A percentile compares a stretch with the other conserved stretches of the same genome.
phyloP scores from a whole-genome alignment of 2,797 vertebrate species.

The Esox masquinongy region DNA sequence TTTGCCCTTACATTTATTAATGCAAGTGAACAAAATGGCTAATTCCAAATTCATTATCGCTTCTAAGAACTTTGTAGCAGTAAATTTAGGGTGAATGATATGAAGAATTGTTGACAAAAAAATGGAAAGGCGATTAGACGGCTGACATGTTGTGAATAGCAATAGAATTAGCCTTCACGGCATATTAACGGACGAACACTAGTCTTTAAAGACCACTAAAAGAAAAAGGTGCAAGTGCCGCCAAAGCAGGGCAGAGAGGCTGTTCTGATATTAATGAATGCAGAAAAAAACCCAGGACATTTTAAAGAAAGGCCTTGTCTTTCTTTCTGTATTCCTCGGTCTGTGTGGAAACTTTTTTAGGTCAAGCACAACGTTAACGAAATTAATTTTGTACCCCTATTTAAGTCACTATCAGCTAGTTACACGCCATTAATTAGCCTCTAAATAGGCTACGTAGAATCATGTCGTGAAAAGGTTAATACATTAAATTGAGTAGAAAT shows the following conservation, averaged over 20 bases:
- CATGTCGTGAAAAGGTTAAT: slow-evolving; percentile 12
- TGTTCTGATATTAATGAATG: slow-evolving; percentile 69
- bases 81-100: slow-evolving; percentile 79
- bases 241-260: slow-evolving; percentile 64
- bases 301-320: slow-evolving; percentile 63
- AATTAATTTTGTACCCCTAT: slow-evolving; percentile 81
- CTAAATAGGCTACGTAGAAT: slow-evolving; percentile 3
- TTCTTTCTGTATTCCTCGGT: slow-evolving; percentile 57
- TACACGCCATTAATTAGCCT: slow-evolving; percentile 46
- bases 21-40: slow-evolving; percentile 79
- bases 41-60: slow-evolving; percentile 92
- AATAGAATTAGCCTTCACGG: slow-evolving; percentile 85
- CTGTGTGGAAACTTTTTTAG: slow-evolving; percentile 80
- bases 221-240: slow-evolving; percentile 64
- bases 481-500: slow-evolving; percentile 24
- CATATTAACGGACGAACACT: slow-evolving; percentile 83
- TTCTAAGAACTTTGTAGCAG: slow-evolving; percentile 82
- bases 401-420: slow-evolving; percentile 75
- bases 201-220: slow-evolving; percentile 66
- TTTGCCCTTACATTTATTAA: slow-evolving; percentile 68
- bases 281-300: slow-evolving; percentile 65
- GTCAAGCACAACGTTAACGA: slow-evolving; percentile 82
- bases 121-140: slow-evolving; percentile 83
- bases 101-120: slow-evolving; percentile 76
- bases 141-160: slow-evolving; percentile 85